These are phyloP conservation scores for Camponotus floridanus DNA, from an alignment of 1,140 invertebrate species.

Conservation along the genomic window DNA sequence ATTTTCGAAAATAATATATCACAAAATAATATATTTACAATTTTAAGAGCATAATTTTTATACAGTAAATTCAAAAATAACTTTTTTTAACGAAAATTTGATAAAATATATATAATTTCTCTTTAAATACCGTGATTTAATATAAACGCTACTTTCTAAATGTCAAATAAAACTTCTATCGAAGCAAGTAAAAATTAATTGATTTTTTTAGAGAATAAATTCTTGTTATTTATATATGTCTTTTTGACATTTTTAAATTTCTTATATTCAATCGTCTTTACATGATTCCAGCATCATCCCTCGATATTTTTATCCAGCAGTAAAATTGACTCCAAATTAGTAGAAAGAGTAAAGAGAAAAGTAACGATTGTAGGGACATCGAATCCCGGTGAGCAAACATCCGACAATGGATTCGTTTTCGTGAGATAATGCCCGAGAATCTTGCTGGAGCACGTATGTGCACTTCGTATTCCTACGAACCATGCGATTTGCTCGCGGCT, in stretches of 20 bases:
- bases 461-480: constrained; percentile 39
- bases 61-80: neutral
- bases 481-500: constrained; percentile 10
- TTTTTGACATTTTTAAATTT: neutral
- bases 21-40: neutral
- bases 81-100: neutral
- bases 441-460: constrained; percentile 17
- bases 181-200: neutral
- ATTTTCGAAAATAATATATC: neutral
- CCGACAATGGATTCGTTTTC: constrained; percentile 10
- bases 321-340: constrained; percentile 3
- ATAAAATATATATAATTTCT: neutral
- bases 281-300: neutral
- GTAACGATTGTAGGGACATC: neutral
- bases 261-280: neutral
- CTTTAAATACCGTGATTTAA: neutral
- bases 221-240: neutral
- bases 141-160: neutral
- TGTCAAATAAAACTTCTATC: neutral
- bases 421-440: constrained; percentile 36
- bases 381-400: neutral
- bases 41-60: neutral
- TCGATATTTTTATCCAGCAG: constrained; percentile 1
- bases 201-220: neutral
- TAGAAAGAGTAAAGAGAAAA: neutral